phyloP scores from a whole-genome alignment of 2,797 vertebrate species.

The Phaenicophaeus curvirostris region DNA sequence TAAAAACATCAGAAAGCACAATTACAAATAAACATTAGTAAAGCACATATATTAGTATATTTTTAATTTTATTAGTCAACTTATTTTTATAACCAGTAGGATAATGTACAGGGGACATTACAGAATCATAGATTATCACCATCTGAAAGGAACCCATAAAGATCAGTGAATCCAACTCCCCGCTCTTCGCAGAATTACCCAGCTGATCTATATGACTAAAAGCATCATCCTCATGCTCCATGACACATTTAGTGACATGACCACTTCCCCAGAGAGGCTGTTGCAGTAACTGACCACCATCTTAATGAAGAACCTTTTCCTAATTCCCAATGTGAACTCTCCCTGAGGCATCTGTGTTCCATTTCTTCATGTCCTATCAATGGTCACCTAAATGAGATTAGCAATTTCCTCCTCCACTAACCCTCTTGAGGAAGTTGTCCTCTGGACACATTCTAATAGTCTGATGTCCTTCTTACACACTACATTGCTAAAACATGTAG shows the following conservation, averaged over 20 bases:
- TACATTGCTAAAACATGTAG: neutral
- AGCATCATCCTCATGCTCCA: rapidly evolving
- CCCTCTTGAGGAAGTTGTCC: neutral
- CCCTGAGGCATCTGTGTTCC: neutral
- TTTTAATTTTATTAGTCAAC: neutral
- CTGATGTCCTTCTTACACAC: neutral
- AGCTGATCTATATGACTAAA: neutral
- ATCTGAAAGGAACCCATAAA: neutral
- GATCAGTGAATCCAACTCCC: neutral
- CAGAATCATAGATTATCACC: neutral
- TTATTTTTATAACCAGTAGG: neutral
- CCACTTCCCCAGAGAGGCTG: neutral
- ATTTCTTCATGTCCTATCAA: neutral
- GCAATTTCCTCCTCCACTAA: neutral
- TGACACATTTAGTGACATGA: neutral
- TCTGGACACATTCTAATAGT: neutral
- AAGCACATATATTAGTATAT: neutral
- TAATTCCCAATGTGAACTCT: neutral
- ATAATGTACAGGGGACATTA: neutral
- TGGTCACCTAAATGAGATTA: neutral
- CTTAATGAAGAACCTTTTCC: neutral
- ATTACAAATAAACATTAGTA: neutral
- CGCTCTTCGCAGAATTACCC: neutral
- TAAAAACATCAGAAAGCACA: neutral
- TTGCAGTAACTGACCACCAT: neutral